Base-by-base conservation (phyloP, 2,797 vertebrate genomes). In the Lacerta bilineata region DNA sequence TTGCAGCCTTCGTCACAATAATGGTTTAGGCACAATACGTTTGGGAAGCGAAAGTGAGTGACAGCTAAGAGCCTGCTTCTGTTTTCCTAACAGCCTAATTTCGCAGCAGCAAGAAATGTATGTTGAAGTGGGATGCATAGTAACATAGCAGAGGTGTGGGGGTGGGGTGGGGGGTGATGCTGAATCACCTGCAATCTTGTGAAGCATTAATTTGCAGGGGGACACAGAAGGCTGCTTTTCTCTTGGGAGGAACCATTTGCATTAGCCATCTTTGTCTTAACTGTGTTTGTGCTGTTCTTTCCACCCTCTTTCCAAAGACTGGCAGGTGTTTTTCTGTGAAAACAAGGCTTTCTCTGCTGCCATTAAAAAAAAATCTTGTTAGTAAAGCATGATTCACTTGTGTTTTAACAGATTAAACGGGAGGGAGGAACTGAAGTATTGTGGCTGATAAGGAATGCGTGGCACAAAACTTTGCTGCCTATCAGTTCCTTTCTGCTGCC, bases 221-320 rank as follows among this genome's bases (percentile, higher is more conserved):
- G 84, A 76, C n/a, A 3, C 11, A 7, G 36, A 17, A 25, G 87
- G 9, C 10, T n/a, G 87, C 81, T 90, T 85, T 88, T 94, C 92
- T 87, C 33, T 92, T 59, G 76, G 17, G 61, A 66, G 50, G 86
- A 68, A 29, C 33, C 0, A 83, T 86, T 92, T 87, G 78, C 87
- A 86, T 90, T 92, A 92, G 86, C 85, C 46, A 77, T 89, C 55
- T 94, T 91, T 90, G 78, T 15, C 74, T 36, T 86, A n/a, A 17
- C 77, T 86, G 27, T 20, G 13, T 90, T 84, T 71, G 17, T 55
- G 76, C 1, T 91, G 27, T 69, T 1, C 0, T 83, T 27, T n/a
- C n/a, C 36, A 77, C 33, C 18, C 25, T 66, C 27, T 79, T 87
- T 83, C 29, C 43, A 89, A 9, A 8, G 11, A 88, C 69, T 13